These are phyloP conservation scores for Macrocentrus cingulum DNA, from an alignment of 1,140 invertebrate species.

Conservation along the genomic window DNA sequence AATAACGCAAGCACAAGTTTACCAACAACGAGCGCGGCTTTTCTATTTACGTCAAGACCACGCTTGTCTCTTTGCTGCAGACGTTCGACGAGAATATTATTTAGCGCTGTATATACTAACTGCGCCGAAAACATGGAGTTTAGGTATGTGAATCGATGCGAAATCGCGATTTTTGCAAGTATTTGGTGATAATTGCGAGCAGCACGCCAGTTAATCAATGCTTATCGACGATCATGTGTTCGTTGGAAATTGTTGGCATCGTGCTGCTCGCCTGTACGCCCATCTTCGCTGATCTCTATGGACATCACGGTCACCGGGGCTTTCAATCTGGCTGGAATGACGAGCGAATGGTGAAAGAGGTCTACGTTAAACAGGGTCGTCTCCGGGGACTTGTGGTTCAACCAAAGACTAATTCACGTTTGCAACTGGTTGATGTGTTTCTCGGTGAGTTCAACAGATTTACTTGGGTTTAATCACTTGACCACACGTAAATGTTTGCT, in stretches of 20 bases:
- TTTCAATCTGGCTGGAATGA: conserved; percentile 34
- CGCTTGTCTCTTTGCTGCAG: too few species aligned
- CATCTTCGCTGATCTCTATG: conserved; percentile 43
- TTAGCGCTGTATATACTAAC: too few species aligned
- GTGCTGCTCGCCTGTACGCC: conserved; percentile 46
- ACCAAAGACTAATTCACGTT: conserved; percentile 38
- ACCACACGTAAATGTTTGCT: too few species aligned
- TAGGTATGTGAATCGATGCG: too few species aligned
- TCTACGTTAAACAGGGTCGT: conserved; percentile 50
- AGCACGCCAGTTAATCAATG: conserved; percentile 1
- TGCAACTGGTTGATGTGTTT: conserved; percentile 52
- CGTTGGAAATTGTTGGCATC: conserved; percentile 42
- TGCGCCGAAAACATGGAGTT: conserved; percentile 23
- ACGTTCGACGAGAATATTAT: too few species aligned
- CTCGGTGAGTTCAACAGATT: conserved; percentile 41
- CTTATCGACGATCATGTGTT: conserved; percentile 50
- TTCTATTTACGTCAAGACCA: conserved; percentile 17
- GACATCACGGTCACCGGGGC: conserved; percentile 39
- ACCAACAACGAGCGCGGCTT: background rate
- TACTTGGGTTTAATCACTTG: background rate
- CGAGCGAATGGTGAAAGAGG: conserved; percentile 41
- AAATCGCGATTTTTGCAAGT: too few species aligned
- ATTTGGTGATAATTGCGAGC: background rate
- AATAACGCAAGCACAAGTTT: background rate
- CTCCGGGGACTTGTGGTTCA: conserved; percentile 46